phyloP scores from a whole-genome alignment of 2,888 invertebrate species.

The Blomia tropicalis region DNA sequence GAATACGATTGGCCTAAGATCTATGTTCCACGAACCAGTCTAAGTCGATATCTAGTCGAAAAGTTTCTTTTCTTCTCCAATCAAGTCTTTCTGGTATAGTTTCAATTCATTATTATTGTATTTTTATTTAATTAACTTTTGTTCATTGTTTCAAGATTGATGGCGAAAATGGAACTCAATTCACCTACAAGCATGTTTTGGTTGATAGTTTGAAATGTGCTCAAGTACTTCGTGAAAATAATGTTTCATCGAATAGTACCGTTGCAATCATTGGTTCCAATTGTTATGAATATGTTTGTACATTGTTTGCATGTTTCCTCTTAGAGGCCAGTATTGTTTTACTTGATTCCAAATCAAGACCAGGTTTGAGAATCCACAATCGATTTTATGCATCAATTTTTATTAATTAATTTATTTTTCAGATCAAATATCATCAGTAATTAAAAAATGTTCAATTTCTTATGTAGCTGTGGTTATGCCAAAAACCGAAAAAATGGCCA shows the following conservation, averaged over 20 bases:
- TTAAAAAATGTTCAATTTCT: not conserved
- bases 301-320: not conserved
- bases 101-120: not conserved
- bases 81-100: not conserved
- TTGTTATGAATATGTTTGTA: not conserved
- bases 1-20: not conserved
- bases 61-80: slow-evolving; percentile 1
- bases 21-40: slow-evolving; percentile 1
- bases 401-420: not conserved
- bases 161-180: not conserved
- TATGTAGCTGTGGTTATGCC: not conserved
- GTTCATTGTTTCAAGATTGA: not conserved
- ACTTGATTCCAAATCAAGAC: not conserved
- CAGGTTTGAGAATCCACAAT: not conserved
- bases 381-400: not conserved
- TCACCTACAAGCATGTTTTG: not conserved
- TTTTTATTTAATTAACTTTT: not conserved
- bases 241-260: not conserved
- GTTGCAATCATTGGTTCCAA: not conserved
- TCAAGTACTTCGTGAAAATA: not conserved
- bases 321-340: not conserved
- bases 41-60: not conserved
- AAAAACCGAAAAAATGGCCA: not conserved
- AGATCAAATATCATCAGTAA: not conserved
- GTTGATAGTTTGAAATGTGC: not conserved